Conservation (phyloP, 1,140 invertebrate species). For the Agraylea sexmaculata region DNA sequence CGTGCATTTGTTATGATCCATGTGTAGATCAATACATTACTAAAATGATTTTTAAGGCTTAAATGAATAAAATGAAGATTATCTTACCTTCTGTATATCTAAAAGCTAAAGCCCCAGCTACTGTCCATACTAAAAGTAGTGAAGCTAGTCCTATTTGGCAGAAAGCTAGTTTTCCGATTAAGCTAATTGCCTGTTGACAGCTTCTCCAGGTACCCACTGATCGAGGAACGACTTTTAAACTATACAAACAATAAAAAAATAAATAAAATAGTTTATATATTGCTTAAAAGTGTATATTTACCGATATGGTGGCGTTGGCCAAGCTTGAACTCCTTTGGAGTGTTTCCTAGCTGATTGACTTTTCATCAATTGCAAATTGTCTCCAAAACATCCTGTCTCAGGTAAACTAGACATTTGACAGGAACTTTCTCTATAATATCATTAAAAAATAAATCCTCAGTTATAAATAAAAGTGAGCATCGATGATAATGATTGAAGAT, state of each 20-base stretch:
- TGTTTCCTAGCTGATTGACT: constrained; percentile 12
- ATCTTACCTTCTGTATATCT: constrained; percentile 42
- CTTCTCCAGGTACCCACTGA: constrained; percentile 1
- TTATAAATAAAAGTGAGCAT: no score
- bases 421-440: no score
- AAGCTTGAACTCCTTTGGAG: constrained; percentile 14
- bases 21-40: no score
- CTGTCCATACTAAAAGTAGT: constrained; percentile 41
- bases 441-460: no score
- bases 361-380: no score
- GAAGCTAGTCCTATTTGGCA: constrained; percentile 39
- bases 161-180: constrained; percentile 29
- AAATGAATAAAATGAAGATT: background rate
- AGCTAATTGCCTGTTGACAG: constrained; percentile 9
- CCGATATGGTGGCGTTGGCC: constrained; percentile 17
- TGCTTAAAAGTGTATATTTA: no score
- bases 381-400: no score
- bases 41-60: no score
- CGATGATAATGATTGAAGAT: no score
- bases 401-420: no score
- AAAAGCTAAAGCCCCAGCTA: constrained; percentile 45
- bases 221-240: constrained; percentile 15
- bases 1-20: no score
- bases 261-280: constrained; percentile 1
- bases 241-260: constrained; percentile 7